Base-by-base conservation (phyloP, 2,797 vertebrate species). In the Morus bassanus region DNA sequence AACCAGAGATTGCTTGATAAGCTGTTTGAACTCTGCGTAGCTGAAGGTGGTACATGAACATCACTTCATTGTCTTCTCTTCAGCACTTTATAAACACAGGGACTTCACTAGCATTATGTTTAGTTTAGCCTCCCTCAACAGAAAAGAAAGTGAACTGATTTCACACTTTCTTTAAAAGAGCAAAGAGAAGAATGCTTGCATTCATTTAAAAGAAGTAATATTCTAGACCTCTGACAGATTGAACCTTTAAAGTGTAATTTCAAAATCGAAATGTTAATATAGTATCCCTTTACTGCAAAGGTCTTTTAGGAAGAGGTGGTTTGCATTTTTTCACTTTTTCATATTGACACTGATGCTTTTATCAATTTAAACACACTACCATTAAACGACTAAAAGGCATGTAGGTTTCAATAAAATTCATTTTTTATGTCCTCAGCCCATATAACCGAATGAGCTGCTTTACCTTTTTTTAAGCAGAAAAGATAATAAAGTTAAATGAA, bases 401-500 rank as follows among this genome's bases (percentile, higher is more conserved):
- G 27, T 37, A 91, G n/a, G 46, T 84, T 94, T 91, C 89, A 96
- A 86, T 93, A 94, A 95, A 96, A 92, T 67, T 50, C 0, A 75
- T 76, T 92, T 95, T 89, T 94, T 88, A 59, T 88, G 86, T 75
- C 69, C 75, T 83, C 74, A 95, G 41, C 87, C 48, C 76, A 90
- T 93, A 88, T 81, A 96, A 96, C 57, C 51, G 91, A 97, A 95
- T 65, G 91, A 89, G 76, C 46, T 73, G 65, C 89, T 96, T 80
- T 75, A 89, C 78, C 76, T 82, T 93, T 85, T 93, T 95, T 92
- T 65, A 94, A 95, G 57, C 56, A 76, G 81, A 91, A 92, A 93
- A 89, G 92, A 94, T 91, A 93, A 95, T 95, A 92, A 96, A 96
- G 72, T 78, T 95, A 94, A 95, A 96, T 95, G n/a, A 95, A 95